Evolutionary conservation across 2,797 vertebrate genomes (phyloP).

Genomic region (Urophycis tenuis): DNA sequence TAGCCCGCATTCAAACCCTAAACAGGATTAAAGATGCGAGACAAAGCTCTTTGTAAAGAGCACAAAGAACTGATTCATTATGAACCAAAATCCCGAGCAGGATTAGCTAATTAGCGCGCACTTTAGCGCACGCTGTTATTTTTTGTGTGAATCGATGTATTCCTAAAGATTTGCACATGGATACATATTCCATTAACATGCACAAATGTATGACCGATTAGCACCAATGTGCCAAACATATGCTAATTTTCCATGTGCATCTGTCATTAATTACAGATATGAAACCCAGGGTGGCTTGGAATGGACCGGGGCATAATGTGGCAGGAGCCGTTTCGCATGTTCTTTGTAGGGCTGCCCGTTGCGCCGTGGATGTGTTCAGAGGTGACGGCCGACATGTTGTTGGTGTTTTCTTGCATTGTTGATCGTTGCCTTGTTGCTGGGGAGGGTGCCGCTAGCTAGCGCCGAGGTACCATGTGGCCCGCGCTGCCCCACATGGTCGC

Average conservation of each 20-base stretch:
- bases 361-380: conserved; percentile 52
- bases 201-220: conserved; percentile 68
- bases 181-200: conserved; percentile 65
- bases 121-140: conserved; percentile 29
- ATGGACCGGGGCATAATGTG: conserved; percentile 53
- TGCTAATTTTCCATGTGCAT: conserved; percentile 72
- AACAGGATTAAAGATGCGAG: conserved; percentile 16
- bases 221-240: conserved; percentile 70
- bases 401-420: conserved; percentile 42
- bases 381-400: conserved; percentile 50
- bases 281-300: conserved; percentile 65
- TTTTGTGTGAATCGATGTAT: conserved; percentile 34
- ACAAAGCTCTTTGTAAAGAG: conserved; percentile 19
- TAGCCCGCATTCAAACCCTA: conserved; percentile 11
- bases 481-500: neutral
- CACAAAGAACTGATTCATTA: conserved; percentile 11
- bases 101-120: conserved; percentile 36
- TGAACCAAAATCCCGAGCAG: conserved; percentile 19
- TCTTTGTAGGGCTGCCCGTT: conserved; percentile 46
- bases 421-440: conserved; percentile 27
- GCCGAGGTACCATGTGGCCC: neutral
- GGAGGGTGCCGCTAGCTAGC: conserved; percentile 22
- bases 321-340: conserved; percentile 42
- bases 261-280: conserved; percentile 75
- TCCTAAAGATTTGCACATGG: conserved; percentile 46